Base-by-base conservation (phyloP, 2,797 vertebrate species). In the Florisuga fusca region DNA sequence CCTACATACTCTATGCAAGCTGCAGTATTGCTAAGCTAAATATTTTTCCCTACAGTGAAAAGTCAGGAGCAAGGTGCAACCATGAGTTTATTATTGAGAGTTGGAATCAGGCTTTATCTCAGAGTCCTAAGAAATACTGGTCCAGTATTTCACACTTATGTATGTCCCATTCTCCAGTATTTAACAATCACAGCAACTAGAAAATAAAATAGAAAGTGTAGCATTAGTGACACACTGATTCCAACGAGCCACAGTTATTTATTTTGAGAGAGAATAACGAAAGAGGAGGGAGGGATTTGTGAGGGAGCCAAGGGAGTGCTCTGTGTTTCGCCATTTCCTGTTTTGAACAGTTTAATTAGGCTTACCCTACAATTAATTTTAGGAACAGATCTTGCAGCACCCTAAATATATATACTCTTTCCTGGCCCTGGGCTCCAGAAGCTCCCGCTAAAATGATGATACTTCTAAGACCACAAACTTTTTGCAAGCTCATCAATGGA, bases 241-340 rank as follows among this genome's bases (percentile, higher is more conserved):
- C 66, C 79, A 84, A 13, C 36, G 7, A 38, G 34, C 27, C 80
- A 59, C 53, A 87, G 74, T 22, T 76, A 76, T 77, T 67, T 87
- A 82, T 77, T 81, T 90, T 90, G 84, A 84, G 41, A 71, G 54
- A 94, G 62, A 90, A 57, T 73, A 59, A 3, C 55, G 69, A 81
- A 84, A 58, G 67, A 90, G 27, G 23, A 69, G 66, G 85, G 54
- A 91, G 18, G 64, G 87, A 71, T 72, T 67, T 93, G 63, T 45
- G 34, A 91, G 15, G 19, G 79, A 85, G 81, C 29, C 9, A 50
- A 95, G 66, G 86, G 66, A 91, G 41, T 62, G 55, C 55, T 93
- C 48, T 69, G 29, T 73, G 63, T 95, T 96, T 96, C 96, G 83
- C 84, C 95, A 97, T 29, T 96, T 95, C 94, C 94, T 96, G 96